phyloP scores from a whole-genome alignment of 2,797 vertebrate species.

The Sus cebifrons region DNA sequence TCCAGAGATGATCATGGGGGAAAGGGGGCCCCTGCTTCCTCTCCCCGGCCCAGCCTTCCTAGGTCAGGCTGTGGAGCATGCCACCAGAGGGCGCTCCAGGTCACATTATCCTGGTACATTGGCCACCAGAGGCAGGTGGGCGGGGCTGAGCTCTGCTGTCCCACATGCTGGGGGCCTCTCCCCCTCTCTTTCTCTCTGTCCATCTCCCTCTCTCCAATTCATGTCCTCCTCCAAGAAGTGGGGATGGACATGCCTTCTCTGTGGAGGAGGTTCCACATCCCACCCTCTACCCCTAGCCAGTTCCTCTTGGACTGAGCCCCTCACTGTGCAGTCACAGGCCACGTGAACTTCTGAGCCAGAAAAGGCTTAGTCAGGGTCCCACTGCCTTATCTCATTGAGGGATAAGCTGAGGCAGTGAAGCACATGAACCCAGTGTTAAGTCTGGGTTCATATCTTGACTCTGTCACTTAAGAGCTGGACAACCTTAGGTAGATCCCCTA shows the following conservation, averaged over 20 bases:
- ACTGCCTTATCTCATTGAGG: neutral
- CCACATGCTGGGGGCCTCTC: neutral
- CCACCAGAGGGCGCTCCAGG: conserved; percentile 78
- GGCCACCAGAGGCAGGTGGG: neutral
- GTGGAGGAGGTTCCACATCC: neutral
- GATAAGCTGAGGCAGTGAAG: neutral
- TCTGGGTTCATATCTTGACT: neutral
- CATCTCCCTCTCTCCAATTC: neutral
- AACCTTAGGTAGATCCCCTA: neutral
- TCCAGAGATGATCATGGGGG: neutral
- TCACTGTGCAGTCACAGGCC: neutral
- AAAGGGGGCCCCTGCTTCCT: no score
- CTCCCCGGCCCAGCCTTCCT: neutral
- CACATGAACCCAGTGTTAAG: neutral
- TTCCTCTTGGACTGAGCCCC: neutral
- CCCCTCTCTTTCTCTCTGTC: neutral
- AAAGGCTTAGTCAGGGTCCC: neutral
- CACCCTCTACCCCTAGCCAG: no score
- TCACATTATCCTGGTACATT: neutral
- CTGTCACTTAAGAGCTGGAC: neutral
- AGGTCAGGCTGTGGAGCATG: neutral
- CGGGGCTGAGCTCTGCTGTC: neutral
- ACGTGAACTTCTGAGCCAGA: neutral
- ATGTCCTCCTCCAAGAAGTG: neutral
- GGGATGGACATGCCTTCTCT: neutral